Evolutionary conservation across 2,113 vertebrate genomes (phyloP), one percentile per base, ranked within the genome.

Genomic region (Thunnus thynnus): DNA sequence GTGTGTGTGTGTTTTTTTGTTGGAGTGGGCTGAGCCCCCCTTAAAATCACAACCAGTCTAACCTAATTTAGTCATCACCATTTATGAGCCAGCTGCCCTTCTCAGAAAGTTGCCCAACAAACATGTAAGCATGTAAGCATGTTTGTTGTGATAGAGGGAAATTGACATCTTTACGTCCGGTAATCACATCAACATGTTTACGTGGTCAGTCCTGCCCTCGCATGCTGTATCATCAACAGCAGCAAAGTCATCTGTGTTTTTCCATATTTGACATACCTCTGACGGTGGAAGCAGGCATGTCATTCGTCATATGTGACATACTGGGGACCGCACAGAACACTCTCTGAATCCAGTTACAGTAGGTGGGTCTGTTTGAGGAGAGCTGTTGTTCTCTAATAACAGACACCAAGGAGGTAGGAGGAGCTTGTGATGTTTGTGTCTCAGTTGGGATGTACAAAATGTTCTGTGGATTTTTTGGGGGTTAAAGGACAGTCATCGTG

Each of bases 11-110:
- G 20, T 68, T n/a, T 72, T 57, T 66, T 60, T 81, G 64, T 78
- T 36, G 47, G 54, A 72, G 50, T 82, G 51, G 63, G 62, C 54
- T 51, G 41, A 47, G 76, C 47, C 50, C 63, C 25, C 18, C 17
- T 81, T 70, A 82, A 78, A 89, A 88, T 76, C 73, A 72, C 60
- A 87, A 88, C 27, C 85, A 80, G 85, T 67, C 81, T 60, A 36
- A 20, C 32, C 62, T 78, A 80, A 89, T 88, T 93, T 84, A 86
- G 80, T 75, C 79, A 57, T 47, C 64, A 46, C 25, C 68, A 62
- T 89, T 86, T 73, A 85, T 30, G 72, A 87, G 69, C 44, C 82
- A 11, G 14, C 27, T 6, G 32, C 61, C 36, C 51, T 44, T 78
- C 61, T 56, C 32, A 85, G 32, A 80, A 86, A 70, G 13, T n/a